phyloP scores from a whole-genome alignment of 2,888 invertebrate genomes.

The Drosophila formosana region DNA sequence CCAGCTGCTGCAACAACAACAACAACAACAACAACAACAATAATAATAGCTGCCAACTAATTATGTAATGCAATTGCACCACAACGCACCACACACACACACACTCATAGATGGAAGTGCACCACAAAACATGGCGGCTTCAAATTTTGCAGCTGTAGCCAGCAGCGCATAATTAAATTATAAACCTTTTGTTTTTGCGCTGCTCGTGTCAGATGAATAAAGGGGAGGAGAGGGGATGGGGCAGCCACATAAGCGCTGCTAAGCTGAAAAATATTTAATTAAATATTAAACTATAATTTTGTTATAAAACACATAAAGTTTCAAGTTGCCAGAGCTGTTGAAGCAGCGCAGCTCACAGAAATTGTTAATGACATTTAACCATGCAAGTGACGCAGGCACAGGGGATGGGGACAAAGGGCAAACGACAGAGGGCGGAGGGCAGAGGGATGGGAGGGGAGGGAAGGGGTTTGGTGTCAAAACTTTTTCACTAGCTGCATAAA shows the following conservation, averaged over 20 bases:
- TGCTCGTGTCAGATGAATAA: neutral
- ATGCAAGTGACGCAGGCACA: constrained; percentile 29
- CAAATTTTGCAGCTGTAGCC: constrained; percentile 30
- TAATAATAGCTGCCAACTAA: constrained; percentile 46
- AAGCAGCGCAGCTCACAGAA: constrained; percentile 52
- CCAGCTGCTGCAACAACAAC: constrained; percentile 8
- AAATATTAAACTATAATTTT: constrained; percentile 76
- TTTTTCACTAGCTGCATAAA: constrained; percentile 56
- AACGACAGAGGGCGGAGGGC: neutral
- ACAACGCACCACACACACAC: constrained; percentile 12
- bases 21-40: constrained; percentile 12
- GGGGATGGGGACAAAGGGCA: neutral
- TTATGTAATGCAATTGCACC: constrained; percentile 55
- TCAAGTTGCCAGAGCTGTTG: constrained; percentile 61
- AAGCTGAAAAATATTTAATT: constrained; percentile 71
- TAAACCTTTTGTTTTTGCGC: constrained; percentile 34
- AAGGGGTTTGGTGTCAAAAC: constrained; percentile 26
- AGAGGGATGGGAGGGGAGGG: neutral
- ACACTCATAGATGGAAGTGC: neutral
- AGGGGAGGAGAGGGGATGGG: neutral
- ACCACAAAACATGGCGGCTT: constrained; percentile 40
- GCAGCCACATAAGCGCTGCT: constrained; percentile 43
- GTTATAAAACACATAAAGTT: constrained; percentile 71
- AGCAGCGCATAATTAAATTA: constrained; percentile 57
- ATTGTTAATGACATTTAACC: constrained; percentile 73